Evolutionary conservation across 2,113 vertebrate species (phyloP).

Genomic region (Ptilorrhoa leucosticta): DNA sequence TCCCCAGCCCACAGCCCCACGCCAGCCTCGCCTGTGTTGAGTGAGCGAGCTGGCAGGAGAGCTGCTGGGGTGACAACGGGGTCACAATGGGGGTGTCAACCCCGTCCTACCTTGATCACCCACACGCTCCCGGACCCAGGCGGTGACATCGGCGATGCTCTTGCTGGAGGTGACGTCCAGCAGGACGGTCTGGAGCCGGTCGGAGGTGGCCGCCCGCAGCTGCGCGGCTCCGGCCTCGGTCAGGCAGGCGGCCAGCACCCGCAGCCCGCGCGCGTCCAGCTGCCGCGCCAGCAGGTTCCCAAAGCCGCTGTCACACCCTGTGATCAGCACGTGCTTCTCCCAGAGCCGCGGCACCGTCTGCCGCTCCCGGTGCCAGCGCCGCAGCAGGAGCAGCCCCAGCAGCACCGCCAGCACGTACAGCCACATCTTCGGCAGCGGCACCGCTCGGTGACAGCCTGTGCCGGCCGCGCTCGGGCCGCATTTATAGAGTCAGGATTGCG

Average conservation of each 20-base stretch:
- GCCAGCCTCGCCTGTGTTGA: fast-evolving
- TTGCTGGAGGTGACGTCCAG: constrained; percentile 57
- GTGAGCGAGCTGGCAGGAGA: fast-evolving
- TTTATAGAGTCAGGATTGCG: not conserved
- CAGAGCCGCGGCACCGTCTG: constrained; percentile 40
- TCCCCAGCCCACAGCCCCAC: fast-evolving
- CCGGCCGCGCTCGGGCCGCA: fast-evolving
- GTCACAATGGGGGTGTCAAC: fast-evolving
- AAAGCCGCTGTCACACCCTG: constrained; percentile 89
- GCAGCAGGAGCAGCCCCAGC: not conserved
- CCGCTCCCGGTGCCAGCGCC: constrained; percentile 14
- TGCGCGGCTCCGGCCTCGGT: constrained; percentile 71
- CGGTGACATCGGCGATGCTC: constrained; percentile 68
- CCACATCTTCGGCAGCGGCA: not conserved
- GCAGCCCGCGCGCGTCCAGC: constrained; percentile 76
- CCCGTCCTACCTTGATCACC: constrained; percentile 71
- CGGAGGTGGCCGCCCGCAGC: constrained; percentile 70
- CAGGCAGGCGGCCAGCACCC: constrained; percentile 80
- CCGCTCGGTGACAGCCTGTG: fast-evolving
- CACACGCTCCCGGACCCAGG: constrained; percentile 72
- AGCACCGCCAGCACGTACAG: not conserved
- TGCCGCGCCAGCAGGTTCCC: constrained; percentile 80
- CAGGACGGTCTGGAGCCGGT: constrained; percentile 71
- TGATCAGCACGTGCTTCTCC: constrained; percentile 83
- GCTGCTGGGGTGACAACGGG: not conserved